These are phyloP conservation scores for Coreius guichenoti DNA, from an alignment of 2,797 vertebrate species.

Conservation along the genomic window DNA sequence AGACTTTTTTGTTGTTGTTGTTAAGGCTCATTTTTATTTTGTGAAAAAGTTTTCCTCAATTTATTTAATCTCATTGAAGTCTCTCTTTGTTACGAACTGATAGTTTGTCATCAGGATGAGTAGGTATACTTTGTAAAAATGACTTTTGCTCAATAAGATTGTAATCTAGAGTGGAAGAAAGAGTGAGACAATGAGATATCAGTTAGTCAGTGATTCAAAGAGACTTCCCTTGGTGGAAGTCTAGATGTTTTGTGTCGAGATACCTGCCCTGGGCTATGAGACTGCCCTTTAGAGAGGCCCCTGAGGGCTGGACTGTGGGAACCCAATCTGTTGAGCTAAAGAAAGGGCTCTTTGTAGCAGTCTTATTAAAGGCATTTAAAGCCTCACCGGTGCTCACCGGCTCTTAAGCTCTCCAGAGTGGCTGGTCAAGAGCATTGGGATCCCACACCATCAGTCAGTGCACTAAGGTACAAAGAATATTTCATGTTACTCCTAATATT, in stretches of 20 bases:
- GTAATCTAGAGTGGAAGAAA: constrained; percentile 16
- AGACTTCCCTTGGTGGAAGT: constrained; percentile 34
- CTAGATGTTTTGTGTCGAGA: constrained; percentile 50
- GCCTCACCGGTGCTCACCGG: constrained; percentile 70
- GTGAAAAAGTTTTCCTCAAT: background rate
- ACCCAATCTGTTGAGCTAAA: constrained; percentile 78
- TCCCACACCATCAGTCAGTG: constrained; percentile 36
- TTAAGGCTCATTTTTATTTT: background rate
- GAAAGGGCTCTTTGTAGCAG: constrained; percentile 79
- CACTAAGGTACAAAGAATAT: background rate
- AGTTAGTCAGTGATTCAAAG: constrained; percentile 33
- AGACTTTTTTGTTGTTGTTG: background rate
- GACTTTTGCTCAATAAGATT: background rate
- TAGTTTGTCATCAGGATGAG: background rate
- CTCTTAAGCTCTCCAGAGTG: constrained; percentile 68
- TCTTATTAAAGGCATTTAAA: constrained; percentile 82
- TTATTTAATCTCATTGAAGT: background rate
- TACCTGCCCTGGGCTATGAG: constrained; percentile 69
- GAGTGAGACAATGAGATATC: constrained; percentile 21
- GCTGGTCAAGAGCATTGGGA: constrained; percentile 65
- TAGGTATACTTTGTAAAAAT: background rate
- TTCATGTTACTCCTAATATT: background rate
- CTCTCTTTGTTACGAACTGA: background rate
- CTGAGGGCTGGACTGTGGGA: constrained; percentile 72
- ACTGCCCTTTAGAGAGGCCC: constrained; percentile 68